These are phyloP conservation scores for Macaca mulatta DNA, from an alignment of 2,113 vertebrate species.

Conservation along the genomic window DNA sequence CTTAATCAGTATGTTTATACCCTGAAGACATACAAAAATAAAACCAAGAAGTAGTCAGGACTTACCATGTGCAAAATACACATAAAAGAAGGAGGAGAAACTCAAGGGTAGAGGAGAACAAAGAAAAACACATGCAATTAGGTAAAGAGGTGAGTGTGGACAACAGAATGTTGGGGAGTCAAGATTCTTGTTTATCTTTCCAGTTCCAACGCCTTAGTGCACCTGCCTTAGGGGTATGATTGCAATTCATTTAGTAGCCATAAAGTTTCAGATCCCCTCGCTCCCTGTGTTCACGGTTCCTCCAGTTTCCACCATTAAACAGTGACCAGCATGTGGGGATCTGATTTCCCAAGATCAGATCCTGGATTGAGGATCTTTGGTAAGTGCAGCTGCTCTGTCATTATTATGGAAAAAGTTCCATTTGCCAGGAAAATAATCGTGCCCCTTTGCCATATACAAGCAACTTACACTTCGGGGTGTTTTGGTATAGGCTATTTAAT, in stretches of 20 bases:
- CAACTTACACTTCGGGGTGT: neutral
- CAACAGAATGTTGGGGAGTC: neutral
- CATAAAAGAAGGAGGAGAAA: neutral
- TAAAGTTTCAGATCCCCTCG: accelerated
- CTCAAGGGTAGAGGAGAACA: neutral
- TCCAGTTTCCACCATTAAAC: neutral
- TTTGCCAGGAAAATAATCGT: neutral
- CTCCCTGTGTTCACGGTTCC: neutral
- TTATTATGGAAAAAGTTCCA: neutral
- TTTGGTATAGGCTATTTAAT: neutral
- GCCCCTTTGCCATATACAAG: neutral
- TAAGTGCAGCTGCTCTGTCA: neutral
- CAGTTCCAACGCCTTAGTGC: accelerated
- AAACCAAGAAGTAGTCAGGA: neutral
- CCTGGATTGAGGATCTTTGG: neutral
- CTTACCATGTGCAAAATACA: neutral
- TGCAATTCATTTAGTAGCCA: accelerated
- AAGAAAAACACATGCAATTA: too few species aligned
- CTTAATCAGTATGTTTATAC: neutral
- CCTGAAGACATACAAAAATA: neutral
- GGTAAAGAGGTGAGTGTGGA: accelerated
- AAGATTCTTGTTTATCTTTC: neutral
- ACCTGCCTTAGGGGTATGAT: neutral
- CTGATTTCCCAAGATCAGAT: neutral
- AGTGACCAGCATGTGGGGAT: neutral